Base-by-base conservation (phyloP, 2,888 invertebrate species). In the Melanophora roralis region DNA sequence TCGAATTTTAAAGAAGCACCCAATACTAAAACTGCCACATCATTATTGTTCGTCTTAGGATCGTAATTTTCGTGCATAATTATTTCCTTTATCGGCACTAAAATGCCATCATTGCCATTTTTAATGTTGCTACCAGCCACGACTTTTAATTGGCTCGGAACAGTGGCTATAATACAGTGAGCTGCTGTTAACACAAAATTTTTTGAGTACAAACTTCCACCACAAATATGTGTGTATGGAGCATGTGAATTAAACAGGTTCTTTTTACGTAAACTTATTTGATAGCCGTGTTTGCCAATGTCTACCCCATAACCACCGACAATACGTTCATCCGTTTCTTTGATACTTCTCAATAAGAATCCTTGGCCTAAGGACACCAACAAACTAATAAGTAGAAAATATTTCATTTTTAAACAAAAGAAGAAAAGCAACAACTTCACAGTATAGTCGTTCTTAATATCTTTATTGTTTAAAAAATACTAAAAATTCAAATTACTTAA, bases 71-170 rank as follows among this genome's bases (percentile, higher is more conserved):
- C 91, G 82, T 94, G 92, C 81, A 88, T 88, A 0, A 90, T 77
- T 3, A 92, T 83, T 36, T 90, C 89, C 0, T 89, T 89, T 0
- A 93, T 91, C 23, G 89, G 88, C 3, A 91, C 90, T 0, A 93
- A 16, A 7, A 84, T 75, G 1, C 93, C 93, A 69, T 86, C 85
- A 0, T 90, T 91, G 1, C 83, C 71, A 0, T 87, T 85, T 51
- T 87, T 90, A 2, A 86, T 87, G 1, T 91, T 91, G 0, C 92
- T 91, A 0, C 93, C 93, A 1, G 91, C 92, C 0, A 93, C 91
- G 5, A 93, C 85, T 74, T 85, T 83, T 12, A 82, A 82, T 74
- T 85, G 84, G 11, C 84, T 84, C 0, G 86, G n/a, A 3, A 83
- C 81, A 0, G 81, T 79, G 2, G 45, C 84, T 12, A 81, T 83